phyloP scores from a whole-genome alignment of 2,113 vertebrate species.

The Centropristis striata region DNA sequence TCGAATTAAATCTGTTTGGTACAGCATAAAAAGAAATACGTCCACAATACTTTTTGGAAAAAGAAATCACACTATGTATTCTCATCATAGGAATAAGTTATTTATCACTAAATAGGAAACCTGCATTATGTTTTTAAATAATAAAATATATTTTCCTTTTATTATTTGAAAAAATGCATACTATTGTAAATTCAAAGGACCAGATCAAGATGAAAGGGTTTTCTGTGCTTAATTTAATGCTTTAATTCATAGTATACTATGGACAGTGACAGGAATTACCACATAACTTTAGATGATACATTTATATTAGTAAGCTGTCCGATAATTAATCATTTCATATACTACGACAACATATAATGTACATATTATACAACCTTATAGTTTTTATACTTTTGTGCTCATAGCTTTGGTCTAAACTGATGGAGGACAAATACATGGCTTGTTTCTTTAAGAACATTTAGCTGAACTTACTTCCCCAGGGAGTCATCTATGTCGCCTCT shows the following conservation, averaged over 20 bases:
- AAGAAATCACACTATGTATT: background rate
- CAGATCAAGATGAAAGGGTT: background rate
- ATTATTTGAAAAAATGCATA: background rate
- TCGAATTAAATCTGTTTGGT: background rate
- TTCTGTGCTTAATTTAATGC: background rate
- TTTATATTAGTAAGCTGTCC: background rate
- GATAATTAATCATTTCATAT: no score
- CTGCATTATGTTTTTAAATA: background rate
- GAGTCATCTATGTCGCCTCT: constrained; percentile 88
- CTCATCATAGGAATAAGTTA: background rate
- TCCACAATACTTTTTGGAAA: background rate
- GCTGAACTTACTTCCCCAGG: constrained; percentile 85
- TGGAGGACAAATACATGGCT: background rate
- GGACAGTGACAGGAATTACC: background rate
- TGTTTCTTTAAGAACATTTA: background rate
- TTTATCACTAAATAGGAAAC: background rate
- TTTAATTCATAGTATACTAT: background rate
- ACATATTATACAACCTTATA: background rate
- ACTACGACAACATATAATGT: no score
- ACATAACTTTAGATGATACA: background rate
- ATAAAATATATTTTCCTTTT: background rate
- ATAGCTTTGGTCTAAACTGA: background rate
- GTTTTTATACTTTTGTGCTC: background rate
- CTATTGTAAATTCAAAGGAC: background rate
- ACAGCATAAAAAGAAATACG: background rate